Evolutionary conservation across 2,888 invertebrate species (phyloP), one percentile per base, ranked within the genome.

Genomic region (Drosophila cyrtoloma): DNA sequence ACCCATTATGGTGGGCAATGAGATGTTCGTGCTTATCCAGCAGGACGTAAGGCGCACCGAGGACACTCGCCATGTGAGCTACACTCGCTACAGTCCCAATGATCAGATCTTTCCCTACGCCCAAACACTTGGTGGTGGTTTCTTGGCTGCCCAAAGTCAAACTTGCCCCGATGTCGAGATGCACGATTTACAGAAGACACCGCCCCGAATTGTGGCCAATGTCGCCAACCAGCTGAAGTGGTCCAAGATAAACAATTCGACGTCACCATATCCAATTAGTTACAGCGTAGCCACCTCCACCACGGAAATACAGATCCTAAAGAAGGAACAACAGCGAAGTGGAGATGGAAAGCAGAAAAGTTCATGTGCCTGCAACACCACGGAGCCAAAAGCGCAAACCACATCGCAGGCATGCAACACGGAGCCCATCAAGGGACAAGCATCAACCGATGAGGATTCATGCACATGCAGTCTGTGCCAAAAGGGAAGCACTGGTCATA

Each of bases 21-120:
- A 92, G 26, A 55, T 81, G 39, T 88, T 79, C 26, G 37, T 92
- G 28, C 56, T 93, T 9, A 89, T 87, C 0, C 93, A 93, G 60
- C 93, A 93, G 73, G 93, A 93, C 66, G 66, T 92, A 10, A 86
- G 92, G 4, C 89, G 91, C 58, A 79, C 86, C 22, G 92, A 92
- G 60, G 92, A 93, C 9, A 77, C 75, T 0, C 88, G 93, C 4
- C 33, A 81, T 16, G 52, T 92, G 5, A 83, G 71, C 9, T 89
- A 90, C 32, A 84, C 59, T 47, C 90, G 84, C 37, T 19, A 92
- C 28, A 50, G 63, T 7, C 55, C 84, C 37, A 86, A 81, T 62
- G 89, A 85, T 66, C 69, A 74, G 3, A 9, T 32, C 0, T 5
- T 9, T 4, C n/a, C 70, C 1, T 14, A 5, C 47, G 1, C 2